Base-by-base conservation (phyloP, 2,888 invertebrate genomes). In the Tipula helvola region DNA sequence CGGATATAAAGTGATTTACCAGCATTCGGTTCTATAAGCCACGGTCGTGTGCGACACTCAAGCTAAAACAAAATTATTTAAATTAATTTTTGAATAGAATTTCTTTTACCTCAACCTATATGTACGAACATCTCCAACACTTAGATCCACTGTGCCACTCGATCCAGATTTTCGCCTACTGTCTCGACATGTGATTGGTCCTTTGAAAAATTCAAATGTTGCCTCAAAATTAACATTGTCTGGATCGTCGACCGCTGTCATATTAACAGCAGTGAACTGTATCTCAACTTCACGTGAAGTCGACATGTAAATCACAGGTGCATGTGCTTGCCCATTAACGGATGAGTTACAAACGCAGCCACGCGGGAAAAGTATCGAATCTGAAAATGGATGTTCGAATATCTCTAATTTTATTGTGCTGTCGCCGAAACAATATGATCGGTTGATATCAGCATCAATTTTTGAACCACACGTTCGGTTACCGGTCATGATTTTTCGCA, bases 221-320 rank as follows among this genome's bases (percentile, higher is more conserved):
- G 96, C 97, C 90, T 97, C 96, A 91, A 97, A 96, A 90, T 95
- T 95, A 88, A 97, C 93, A 86, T 95, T 95, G 87, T 96, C 94
- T 90, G 96, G 97, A 92, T 98, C 96, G 89, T 97, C 97, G 18
- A 95, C 92, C 1, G 97, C 94, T 88, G 95, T 94, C 98, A 98
- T 97, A 89, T 95, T 95, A 87, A 94, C 93, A 16, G 97, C 95
- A 88, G 95, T 95, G 89, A 97, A 97, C 89, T 95, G 95, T 52
- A 97, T 93, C 90, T 97, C 97, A 13, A 96, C 94, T 47, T 96
- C 94, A 88, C 95, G 94, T 86, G 96, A 94, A 13, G 95, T 94
- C 10, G 97, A 97, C 52, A 95, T 94, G 90, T 96, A 95, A 88
- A 95, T 95, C 90, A 96, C 96, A 13, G 95, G 95, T 87, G 95